These are phyloP conservation scores for Sepiola atlantica DNA, from an alignment of 2,888 invertebrate genomes.

Conservation along the genomic window DNA sequence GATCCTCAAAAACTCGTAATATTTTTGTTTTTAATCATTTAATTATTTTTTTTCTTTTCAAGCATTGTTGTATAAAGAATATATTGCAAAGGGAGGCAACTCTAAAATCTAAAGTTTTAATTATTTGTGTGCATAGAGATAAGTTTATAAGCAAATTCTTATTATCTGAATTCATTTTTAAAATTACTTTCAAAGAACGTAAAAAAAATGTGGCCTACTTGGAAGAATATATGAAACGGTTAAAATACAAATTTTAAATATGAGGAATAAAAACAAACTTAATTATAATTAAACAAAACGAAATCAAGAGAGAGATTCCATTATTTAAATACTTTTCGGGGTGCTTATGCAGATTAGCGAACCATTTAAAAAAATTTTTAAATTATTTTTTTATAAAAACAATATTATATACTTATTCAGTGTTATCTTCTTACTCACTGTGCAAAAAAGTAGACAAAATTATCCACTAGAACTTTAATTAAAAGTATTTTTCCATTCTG, in stretches of 20 bases:
- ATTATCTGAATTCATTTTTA: neutral
- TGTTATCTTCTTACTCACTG: too few species aligned
- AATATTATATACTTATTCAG: too few species aligned
- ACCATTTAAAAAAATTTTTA: neutral
- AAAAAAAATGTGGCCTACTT: neutral
- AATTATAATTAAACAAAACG: neutral
- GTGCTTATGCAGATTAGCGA: too few species aligned
- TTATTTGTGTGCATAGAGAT: neutral
- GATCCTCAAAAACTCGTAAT: neutral
- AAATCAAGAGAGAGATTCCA: neutral
- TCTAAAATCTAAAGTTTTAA: neutral
- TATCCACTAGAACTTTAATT: too few species aligned
- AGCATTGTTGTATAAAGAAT: neutral
- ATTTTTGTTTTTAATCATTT: neutral
- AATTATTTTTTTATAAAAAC: too few species aligned
- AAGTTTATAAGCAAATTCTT: neutral
- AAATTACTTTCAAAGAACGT: neutral
- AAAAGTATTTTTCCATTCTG: too few species aligned
- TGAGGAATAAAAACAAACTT: neutral
- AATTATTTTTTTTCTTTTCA: neutral
- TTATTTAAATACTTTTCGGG: too few species aligned
- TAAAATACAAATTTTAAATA: neutral
- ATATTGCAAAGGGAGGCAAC: neutral
- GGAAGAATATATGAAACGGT: neutral
- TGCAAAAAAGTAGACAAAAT: too few species aligned